phyloP scores from a whole-genome alignment of 2,113 vertebrate species.

The Elgaria multicarinata region DNA sequence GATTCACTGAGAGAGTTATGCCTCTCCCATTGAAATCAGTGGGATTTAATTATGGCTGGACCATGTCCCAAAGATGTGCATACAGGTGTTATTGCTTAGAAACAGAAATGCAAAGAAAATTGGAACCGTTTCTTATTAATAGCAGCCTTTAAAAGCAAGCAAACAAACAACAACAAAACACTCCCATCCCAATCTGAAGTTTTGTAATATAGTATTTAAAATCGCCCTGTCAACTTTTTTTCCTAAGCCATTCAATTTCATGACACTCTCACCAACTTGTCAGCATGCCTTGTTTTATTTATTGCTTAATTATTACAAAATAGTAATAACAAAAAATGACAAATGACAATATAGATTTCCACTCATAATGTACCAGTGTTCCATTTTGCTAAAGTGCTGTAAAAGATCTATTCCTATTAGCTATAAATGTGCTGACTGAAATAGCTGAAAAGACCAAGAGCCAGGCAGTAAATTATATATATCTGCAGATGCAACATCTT shows the following conservation, averaged over 20 bases:
- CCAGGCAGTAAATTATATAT: conserved; percentile 18
- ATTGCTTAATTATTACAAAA: conserved; percentile 64
- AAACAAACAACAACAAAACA: too few species aligned
- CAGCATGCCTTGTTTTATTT: conserved; percentile 42
- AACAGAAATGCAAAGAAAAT: background rate
- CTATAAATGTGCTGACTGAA: conserved; percentile 67
- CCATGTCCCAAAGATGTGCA: background rate
- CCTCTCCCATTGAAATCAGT: background rate
- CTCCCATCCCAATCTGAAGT: background rate
- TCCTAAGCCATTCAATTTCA: background rate
- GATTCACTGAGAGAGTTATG: background rate
- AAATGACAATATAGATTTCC: conserved; percentile 65
- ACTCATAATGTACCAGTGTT: conserved; percentile 50
- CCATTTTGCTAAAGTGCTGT: conserved; percentile 63
- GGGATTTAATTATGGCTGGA: background rate
- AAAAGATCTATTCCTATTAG: conserved; percentile 50
- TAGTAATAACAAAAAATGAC: conserved; percentile 65
- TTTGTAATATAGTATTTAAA: conserved; percentile 11
- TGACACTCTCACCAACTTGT: conserved; percentile 8
- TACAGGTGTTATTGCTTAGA: background rate
- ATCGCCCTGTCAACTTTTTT: background rate
- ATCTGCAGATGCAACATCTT: background rate
- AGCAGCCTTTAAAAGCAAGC: background rate
- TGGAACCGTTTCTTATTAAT: background rate
- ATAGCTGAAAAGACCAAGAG: conserved; percentile 26